Conservation (phyloP, 2,797 vertebrate genomes). For the Poecilia picta region DNA sequence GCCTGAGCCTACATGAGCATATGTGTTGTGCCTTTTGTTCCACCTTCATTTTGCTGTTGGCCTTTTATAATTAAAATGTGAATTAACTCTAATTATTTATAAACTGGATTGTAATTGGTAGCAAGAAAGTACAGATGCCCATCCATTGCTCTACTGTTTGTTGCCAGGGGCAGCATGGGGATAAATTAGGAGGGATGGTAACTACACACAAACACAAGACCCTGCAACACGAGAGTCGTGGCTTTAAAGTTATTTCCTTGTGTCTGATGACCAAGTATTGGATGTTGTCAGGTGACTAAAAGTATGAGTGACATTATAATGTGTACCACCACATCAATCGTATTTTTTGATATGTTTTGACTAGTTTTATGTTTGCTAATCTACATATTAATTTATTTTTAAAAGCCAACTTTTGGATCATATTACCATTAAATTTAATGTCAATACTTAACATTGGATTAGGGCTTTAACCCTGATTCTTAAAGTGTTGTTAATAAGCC, state of each 20-base stretch:
- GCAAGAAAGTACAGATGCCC: conserved; percentile 30
- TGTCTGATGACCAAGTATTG: conserved; percentile 65
- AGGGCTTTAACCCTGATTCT: background rate
- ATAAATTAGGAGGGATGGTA: conserved; percentile 26
- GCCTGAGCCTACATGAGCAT: conserved; percentile 10
- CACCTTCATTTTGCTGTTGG: conserved; percentile 31
- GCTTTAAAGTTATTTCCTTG: conserved; percentile 59
- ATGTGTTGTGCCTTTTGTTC: conserved; percentile 7
- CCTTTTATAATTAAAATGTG: conserved; percentile 28
- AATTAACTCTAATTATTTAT: conserved; percentile 40
- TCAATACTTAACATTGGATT: background rate
- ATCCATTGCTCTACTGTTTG: conserved; percentile 35
- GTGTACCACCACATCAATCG: conserved; percentile 11
- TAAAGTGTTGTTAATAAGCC: background rate
- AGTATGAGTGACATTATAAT: conserved; percentile 56
- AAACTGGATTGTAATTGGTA: conserved; percentile 29
- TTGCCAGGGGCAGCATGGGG: conserved; percentile 47
- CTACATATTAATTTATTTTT: background rate
- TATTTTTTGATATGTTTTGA: background rate
- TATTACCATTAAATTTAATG: background rate
- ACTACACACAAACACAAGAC: conserved; percentile 8
- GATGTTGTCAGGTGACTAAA: conserved; percentile 60
- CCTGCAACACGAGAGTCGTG: conserved; percentile 67
- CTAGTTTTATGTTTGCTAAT: background rate
- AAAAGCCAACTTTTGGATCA: background rate